Evolutionary conservation across 2,113 vertebrate genomes (phyloP).

Genomic region (Triplophysa siluroides): DNA sequence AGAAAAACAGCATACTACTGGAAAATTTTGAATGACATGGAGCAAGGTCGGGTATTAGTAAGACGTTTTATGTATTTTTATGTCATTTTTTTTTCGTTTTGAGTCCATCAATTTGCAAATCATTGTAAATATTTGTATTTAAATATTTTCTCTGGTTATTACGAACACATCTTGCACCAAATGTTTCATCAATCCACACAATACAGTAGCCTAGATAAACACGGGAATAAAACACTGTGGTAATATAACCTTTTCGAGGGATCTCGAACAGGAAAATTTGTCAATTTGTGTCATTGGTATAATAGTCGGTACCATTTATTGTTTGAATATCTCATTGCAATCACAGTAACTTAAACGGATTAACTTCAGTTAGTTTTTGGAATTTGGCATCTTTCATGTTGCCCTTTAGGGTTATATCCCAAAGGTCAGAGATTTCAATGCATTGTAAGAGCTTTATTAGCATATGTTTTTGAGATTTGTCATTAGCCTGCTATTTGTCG

Average conservation of each 20-base stretch:
- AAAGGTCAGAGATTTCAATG: slow-evolving; percentile 63
- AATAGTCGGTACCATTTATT: slow-evolving; percentile 8
- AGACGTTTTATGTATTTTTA: neutral
- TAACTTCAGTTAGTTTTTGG: slow-evolving; percentile 53
- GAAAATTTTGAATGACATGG: too few relatives aligned
- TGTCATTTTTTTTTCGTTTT: too few relatives aligned
- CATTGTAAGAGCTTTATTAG: slow-evolving; percentile 63
- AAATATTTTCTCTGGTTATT: too few relatives aligned
- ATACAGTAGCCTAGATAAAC: neutral
- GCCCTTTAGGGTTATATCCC: slow-evolving; percentile 48
- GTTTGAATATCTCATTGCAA: slow-evolving; percentile 52
- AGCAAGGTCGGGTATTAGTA: neutral
- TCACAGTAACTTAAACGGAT: slow-evolving; percentile 54
- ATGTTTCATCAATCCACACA: too few relatives aligned
- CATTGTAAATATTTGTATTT: too few relatives aligned
- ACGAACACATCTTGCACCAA: too few relatives aligned
- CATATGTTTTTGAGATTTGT: slow-evolving; percentile 69
- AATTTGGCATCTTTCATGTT: slow-evolving; percentile 50
- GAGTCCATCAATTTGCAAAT: too few relatives aligned
- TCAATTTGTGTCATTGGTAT: neutral
- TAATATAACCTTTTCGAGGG: neutral
- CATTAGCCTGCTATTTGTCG: slow-evolving; percentile 71
- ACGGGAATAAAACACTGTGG: neutral
- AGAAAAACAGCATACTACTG: neutral
- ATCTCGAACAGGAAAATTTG: neutral